Base-by-base conservation (phyloP, 1,140 invertebrate genomes). In the Temnothorax curvispinosus region DNA sequence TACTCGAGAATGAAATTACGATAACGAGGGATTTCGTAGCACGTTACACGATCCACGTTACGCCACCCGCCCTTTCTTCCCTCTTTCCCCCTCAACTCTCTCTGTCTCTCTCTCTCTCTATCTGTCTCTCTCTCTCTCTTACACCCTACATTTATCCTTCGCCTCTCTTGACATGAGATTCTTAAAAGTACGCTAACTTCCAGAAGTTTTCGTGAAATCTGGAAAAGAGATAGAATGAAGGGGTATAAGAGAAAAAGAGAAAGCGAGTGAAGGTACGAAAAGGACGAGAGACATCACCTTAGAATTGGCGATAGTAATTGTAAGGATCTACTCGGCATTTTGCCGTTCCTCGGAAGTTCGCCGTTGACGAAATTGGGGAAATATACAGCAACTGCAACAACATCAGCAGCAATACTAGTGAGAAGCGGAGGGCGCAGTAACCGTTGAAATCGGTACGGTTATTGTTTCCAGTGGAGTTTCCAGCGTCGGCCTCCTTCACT, bases 1-100 rank as follows among this genome's bases (percentile, higher is more conserved):
- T 86, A 27, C 76, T 85, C 67, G 87, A 74, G 82, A 89, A 88
- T 47, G 58, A 88, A 89, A 88, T 89, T 88, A 89, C 86, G 80
- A 87, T 82, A 87, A 87, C 85, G 85, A 87, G 85, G 77, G 85
- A 87, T 87, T 82, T 87, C 85, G 77, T 71, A 69, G 62, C 85
- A 82, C 85, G 76, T 87, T 78, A 80, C 85, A 69, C 67, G 77
- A 87, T 82, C 77, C 77, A 27, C 27, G 27, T 27, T 67, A n/a
- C 50, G 62, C 50, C 75, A 21, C 27, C 47, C 35, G 27, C 81
- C 69, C 32, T 35, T 54, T 35, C 47, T 32, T 11, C 18, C 15
- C 18, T 5, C 6, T 47, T n/a, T 58, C 9, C 1, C 60, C 13
- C 11, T 35, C 54, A 15, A 1, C 27, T n/a, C 18, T 1, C 11